These are phyloP conservation scores for Pseudonaja textilis DNA, from an alignment of 2,113 vertebrate species.

Conservation along the genomic window DNA sequence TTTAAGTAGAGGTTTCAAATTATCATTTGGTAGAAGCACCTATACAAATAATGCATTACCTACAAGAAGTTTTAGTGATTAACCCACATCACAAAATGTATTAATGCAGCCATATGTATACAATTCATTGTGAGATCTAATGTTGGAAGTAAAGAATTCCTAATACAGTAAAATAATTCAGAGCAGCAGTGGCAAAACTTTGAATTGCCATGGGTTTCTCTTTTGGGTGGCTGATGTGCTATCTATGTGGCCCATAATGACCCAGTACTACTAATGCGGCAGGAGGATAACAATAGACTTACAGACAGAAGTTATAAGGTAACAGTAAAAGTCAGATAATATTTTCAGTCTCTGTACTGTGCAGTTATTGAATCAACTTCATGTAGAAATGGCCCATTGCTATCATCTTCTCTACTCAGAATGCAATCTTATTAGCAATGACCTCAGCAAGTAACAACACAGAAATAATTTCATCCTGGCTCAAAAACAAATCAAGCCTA, in stretches of 20 bases:
- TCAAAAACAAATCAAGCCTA: background rate
- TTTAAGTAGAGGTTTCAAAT: background rate
- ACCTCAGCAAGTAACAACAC: background rate
- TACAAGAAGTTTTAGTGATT: background rate
- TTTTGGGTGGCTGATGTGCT: background rate
- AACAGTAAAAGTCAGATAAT: background rate
- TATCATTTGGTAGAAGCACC: background rate
- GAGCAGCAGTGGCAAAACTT: background rate
- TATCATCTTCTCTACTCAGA: background rate
- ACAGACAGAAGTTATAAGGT: background rate
- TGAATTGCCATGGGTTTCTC: background rate
- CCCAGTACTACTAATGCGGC: background rate
- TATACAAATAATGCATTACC: background rate
- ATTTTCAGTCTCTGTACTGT: background rate
- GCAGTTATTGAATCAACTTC: background rate
- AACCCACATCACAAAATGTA: background rate
- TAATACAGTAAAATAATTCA: background rate
- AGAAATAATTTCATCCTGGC: background rate
- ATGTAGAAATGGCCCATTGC: background rate
- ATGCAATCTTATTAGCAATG: background rate
- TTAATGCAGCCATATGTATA: background rate
- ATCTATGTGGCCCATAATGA: background rate
- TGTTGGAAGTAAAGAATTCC: background rate
- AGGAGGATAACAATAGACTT: background rate
- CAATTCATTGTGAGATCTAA: background rate